These are phyloP conservation scores for Rhorus exstirpatorius DNA, from an alignment of 2,888 invertebrate genomes.

Conservation along the genomic window DNA sequence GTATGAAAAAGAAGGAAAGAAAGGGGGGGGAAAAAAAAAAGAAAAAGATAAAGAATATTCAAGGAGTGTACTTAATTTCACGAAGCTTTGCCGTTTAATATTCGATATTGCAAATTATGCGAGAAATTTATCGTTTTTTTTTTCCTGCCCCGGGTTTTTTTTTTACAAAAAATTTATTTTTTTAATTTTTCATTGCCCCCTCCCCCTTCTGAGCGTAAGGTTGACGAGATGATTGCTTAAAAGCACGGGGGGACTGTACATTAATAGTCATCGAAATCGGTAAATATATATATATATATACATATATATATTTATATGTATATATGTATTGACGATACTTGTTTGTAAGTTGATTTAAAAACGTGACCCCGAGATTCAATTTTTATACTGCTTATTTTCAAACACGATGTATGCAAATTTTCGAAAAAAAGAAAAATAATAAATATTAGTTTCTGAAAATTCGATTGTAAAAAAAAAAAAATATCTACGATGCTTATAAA, in stretches of 20 bases:
- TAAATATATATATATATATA: slow-evolving; percentile 21
- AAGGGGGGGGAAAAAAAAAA: slow-evolving; percentile 34
- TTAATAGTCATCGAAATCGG: slow-evolving; percentile 71
- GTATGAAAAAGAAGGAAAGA: slow-evolving; percentile 71
- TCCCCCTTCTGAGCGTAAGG: slow-evolving; percentile 47
- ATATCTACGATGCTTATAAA: background rate
- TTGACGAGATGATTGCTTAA: slow-evolving; percentile 73
- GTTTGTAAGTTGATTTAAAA: slow-evolving; percentile 67
- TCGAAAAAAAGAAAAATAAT: slow-evolving; percentile 74
- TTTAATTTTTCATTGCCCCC: slow-evolving; percentile 66
- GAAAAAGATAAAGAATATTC: slow-evolving; percentile 37
- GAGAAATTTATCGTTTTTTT: slow-evolving; percentile 50
- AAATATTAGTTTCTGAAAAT: slow-evolving; percentile 83
- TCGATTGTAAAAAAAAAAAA: slow-evolving; percentile 19
- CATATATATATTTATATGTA: slow-evolving; percentile 21
- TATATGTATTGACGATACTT: slow-evolving; percentile 51
- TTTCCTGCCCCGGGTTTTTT: slow-evolving; percentile 14
- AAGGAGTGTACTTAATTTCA: slow-evolving; percentile 84
- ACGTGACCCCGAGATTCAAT: slow-evolving; percentile 73
- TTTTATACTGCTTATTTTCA: slow-evolving; percentile 84
- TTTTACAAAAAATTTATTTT: slow-evolving; percentile 35
- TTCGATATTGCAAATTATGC: slow-evolving; percentile 76
- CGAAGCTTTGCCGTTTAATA: slow-evolving; percentile 80
- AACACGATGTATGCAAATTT: slow-evolving; percentile 83
- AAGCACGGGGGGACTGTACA: slow-evolving; percentile 75